phyloP scores from a whole-genome alignment of 2,888 invertebrate species.

The Heliconius erato region DNA sequence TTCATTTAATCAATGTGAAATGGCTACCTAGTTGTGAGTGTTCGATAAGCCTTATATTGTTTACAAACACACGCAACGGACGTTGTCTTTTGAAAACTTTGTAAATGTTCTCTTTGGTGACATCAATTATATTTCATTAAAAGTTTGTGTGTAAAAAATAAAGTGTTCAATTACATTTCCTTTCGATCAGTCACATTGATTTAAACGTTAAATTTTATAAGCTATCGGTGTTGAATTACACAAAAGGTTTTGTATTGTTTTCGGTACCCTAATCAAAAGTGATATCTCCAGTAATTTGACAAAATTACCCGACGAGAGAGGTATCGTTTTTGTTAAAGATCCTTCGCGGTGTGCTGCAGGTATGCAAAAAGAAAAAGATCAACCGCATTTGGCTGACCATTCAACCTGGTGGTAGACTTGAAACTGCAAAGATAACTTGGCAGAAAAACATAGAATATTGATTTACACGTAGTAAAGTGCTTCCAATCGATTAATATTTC shows the following conservation, averaged over 20 bases:
- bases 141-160: slow-evolving; percentile 17
- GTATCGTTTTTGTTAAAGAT: slow-evolving; percentile 58
- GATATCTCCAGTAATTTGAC: slow-evolving; percentile 78
- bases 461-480: slow-evolving; percentile 72
- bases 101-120: not conserved
- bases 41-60: slow-evolving; percentile 63
- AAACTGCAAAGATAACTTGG: slow-evolving; percentile 62
- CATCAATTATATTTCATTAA: not conserved
- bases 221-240: slow-evolving; percentile 78
- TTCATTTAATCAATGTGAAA: slow-evolving; percentile 77
- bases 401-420: slow-evolving; percentile 42
- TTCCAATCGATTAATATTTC: slow-evolving; percentile 70
- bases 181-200: slow-evolving; percentile 56
- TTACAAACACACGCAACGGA: slow-evolving; percentile 31
- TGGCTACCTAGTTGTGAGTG: slow-evolving; percentile 75
- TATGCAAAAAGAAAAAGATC: slow-evolving; percentile 58
- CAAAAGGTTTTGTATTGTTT: slow-evolving; percentile 80
- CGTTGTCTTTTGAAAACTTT: slow-evolving; percentile 35
- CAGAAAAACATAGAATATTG: slow-evolving; percentile 66
- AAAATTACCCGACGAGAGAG: slow-evolving; percentile 74
- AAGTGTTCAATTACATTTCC: slow-evolving; percentile 42
- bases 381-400: slow-evolving; percentile 60
- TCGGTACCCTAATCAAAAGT: slow-evolving; percentile 77
- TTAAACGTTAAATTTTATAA: slow-evolving; percentile 65
- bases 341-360: slow-evolving; percentile 37